Percentiles rank a stretch among this genome's conserved stretches.
These are phyloP conservation scores for Minunthozetes semirufus DNA, from an alignment of 2,888 invertebrate genomes.

Conservation along the genomic window DNA sequence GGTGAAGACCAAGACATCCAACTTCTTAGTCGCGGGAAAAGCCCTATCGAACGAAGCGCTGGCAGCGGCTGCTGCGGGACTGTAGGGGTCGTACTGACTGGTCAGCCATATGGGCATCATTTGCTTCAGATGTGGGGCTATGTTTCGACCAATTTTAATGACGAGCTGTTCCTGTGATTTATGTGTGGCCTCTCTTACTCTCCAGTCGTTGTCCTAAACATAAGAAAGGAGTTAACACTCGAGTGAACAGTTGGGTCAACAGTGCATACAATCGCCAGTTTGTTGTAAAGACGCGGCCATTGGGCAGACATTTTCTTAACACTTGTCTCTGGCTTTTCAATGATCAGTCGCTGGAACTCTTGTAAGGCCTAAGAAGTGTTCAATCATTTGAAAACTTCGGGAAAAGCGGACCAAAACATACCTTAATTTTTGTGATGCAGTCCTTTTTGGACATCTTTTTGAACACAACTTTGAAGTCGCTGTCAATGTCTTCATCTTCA, in stretches of 20 bases:
- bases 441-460: constrained; percentile 86
- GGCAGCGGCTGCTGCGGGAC: constrained; percentile 71
- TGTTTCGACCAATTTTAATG: constrained; percentile 61
- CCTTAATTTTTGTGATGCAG: constrained; percentile 79
- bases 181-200: constrained; percentile 71
- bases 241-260: background rate
- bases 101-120: constrained; percentile 75
- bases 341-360: constrained; percentile 67
- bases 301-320: constrained; percentile 66
- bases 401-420: background rate
- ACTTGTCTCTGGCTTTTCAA: constrained; percentile 58
- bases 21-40: constrained; percentile 69
- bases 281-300: constrained; percentile 74
- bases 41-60: constrained; percentile 60
- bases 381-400: background rate
- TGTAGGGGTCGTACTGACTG: constrained; percentile 75
- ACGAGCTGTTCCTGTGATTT: constrained; percentile 61
- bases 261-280: constrained; percentile 56
- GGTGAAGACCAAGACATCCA: constrained; percentile 72
- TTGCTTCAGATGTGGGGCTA: constrained; percentile 70
- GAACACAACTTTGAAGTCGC: constrained; percentile 48
- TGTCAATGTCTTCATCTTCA: constrained; percentile 21
- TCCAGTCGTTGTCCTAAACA: constrained; percentile 64
- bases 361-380: constrained; percentile 54
- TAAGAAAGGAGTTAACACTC: background rate